Percentiles rank a stretch among this genome's conserved stretches.
phyloP scores from a whole-genome alignment of 2,113 vertebrate genomes.

The Uria aalge region DNA sequence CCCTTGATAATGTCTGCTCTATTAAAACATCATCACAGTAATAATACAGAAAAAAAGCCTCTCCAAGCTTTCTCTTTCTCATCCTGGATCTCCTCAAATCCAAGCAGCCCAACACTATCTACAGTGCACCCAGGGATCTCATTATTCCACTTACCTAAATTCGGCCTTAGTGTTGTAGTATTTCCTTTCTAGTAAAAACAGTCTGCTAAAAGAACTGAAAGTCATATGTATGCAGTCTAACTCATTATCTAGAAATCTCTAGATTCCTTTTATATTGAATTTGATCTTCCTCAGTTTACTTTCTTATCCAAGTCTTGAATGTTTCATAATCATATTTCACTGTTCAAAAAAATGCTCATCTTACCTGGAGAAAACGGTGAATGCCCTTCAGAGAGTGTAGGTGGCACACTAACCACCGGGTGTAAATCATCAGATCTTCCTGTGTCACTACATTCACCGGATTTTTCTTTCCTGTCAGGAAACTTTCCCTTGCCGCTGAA shows the following conservation, averaged over 20 bases:
- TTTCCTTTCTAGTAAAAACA: neutral
- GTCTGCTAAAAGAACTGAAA: neutral
- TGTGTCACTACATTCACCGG: constrained; percentile 35
- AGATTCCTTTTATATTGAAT: neutral
- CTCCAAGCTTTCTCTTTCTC: neutral
- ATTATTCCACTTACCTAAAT: neutral
- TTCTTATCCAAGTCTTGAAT: neutral
- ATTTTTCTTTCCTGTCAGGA: constrained; percentile 67
- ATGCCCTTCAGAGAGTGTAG: constrained; percentile 71
- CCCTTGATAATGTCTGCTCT: neutral
- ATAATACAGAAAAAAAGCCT: neutral
- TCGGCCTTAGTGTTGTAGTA: neutral
- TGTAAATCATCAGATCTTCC: constrained; percentile 76
- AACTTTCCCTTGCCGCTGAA: constrained; percentile 65
- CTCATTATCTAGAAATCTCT: neutral
- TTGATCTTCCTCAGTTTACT: neutral
- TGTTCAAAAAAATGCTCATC: neutral
- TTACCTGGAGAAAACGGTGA: constrained; percentile 74
- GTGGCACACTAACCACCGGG: constrained; percentile 74
- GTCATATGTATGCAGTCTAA: accelerated
- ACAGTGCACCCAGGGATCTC: neutral
- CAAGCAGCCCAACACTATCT: neutral
- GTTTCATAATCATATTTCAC: neutral
- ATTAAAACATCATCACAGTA: neutral
- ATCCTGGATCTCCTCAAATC: neutral